Evolutionary conservation across 1,140 invertebrate genomes (phyloP).

Genomic region (Heterodera carotae): DNA sequence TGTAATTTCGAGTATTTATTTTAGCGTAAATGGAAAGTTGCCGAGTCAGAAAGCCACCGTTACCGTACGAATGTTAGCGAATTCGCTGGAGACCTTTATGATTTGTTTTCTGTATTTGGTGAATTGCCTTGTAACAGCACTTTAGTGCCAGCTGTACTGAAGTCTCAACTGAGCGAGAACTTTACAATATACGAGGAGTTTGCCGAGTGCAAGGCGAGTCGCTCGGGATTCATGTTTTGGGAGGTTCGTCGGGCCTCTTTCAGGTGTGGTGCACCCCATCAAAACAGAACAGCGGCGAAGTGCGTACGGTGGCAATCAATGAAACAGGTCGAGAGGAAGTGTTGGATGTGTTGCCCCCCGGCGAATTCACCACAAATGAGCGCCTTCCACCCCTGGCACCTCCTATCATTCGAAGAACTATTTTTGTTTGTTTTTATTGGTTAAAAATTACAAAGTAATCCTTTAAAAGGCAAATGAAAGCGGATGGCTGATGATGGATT

Average conservation of each 20-base stretch:
- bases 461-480: slow-evolving; percentile 19
- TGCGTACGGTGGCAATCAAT: slow-evolving; percentile 1
- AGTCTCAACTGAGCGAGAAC: not conserved
- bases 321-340: slow-evolving; percentile 9
- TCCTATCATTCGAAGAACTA: slow-evolving; percentile 24
- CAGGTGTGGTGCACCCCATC: slow-evolving; percentile 4
- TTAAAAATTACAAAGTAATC: not conserved
- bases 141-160: slow-evolving; percentile 6
- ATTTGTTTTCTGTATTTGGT: slow-evolving; percentile 11
- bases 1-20: not conserved
- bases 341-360: slow-evolving; percentile 14
- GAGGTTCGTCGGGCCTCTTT: not conserved
- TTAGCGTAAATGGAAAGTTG: slow-evolving; percentile 1
- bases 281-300: not conserved
- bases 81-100: not conserved
- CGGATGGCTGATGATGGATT: slow-evolving; percentile 12
- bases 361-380: slow-evolving; percentile 17
- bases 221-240: not conserved
- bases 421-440: slow-evolving; percentile 21
- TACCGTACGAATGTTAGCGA: too few relatives aligned
- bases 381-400: slow-evolving; percentile 25
- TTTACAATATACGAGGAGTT: slow-evolving; percentile 16
- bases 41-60: too few relatives aligned
- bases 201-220: slow-evolving; percentile 4
- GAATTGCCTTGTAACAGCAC: slow-evolving; percentile 21